Base-by-base conservation (phyloP, 2,888 invertebrate species). In the Eledona agricola region DNA sequence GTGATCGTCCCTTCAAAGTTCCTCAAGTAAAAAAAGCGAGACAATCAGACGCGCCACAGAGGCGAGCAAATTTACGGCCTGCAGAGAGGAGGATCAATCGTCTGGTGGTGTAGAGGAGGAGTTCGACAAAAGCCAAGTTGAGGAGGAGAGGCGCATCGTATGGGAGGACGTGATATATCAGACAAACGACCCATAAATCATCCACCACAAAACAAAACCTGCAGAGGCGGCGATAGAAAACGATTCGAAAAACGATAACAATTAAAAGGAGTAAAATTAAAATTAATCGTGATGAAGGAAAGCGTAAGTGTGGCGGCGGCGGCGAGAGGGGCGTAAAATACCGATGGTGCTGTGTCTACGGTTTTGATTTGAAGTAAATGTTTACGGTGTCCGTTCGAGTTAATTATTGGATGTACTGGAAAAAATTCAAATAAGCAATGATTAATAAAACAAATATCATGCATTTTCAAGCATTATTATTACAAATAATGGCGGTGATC, bases 401-500 rank as follows among this genome's bases (percentile, higher is more conserved):
- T 45, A 45, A 37, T 62, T 62, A 64, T 55, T 61, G 65, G 64
- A 59, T 42, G 16, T 59, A 60, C 60, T 58, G 66, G 66, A 72
- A 66, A 67, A 62, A 70, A 67, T 70, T 45, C 65, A 71, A 76
- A 73, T 72, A 74, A 75, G 73, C 75, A 70, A 74, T 75, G 74
- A 77, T 78, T 83, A 83, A 83, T 83, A 81, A 88, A 88, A 88
- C 87, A 87, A 87, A 87, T 87, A 86, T 85, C 88, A 88, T 88
- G 88, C 88, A 88, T 85, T 83, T 84, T 82, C 82, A 88, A 88
- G 88, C 88, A 87, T 88, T 88, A 88, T 88, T 88, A 88, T 88
- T 88, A 88, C 83, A 83, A 83, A 83, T 83, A 83, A 86, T 87
- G 87, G 87, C 85, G 77, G 76, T 77, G 76, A 76, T 74, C 67